Base-by-base conservation (phyloP, 2,888 invertebrate species). In the Ditylenchus weischeri region DNA sequence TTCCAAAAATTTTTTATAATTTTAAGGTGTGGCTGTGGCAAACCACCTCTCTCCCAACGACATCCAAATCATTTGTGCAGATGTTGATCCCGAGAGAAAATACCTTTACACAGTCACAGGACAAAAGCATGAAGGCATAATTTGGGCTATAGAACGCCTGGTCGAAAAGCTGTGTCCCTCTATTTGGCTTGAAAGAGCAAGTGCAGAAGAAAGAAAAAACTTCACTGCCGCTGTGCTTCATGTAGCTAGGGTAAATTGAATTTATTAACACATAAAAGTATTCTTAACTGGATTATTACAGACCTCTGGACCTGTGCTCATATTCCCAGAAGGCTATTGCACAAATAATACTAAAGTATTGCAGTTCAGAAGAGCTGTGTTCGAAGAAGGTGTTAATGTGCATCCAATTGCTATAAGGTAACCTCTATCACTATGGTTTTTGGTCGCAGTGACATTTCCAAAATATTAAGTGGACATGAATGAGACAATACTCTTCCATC, bases 1-100 rank as follows among this genome's bases (percentile, higher is more conserved):
- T 69, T 68, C n/a, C 11, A 29, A 36, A 51, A 1, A 62, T 10
- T 47, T 43, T n/a, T 50, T 18, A 21, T 43, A 7, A 18, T n/a
- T 59, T 69, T 48, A 57, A 72, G 79, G 79, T 49, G 72, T 79
- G 8, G 76, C 76, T 29, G 75, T 79, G 19, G 65, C 79, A 10
- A 79, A 79, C 61, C 79, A 79, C 64, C 60, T 79, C 54, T 73
- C 75, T 18, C 79, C 79, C 19, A 79, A 79, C 62, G 79, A 79
- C 64, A 73, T 79, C 57, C 78, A 77, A 62, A 75, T 79, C 57
- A 68, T 79, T n/a, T 78, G 73, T 50, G 76, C 76, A 36, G 78
- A 78, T 23, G 75, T 77, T 0, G 67, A 73, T 35, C 73, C 73
- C 15, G 72, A 75, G 23, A 69, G 72, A 18, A 71, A 71, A 15